These are phyloP conservation scores for Leucozona laternaria DNA, from an alignment of 2,888 invertebrate genomes.

Conservation along the genomic window DNA sequence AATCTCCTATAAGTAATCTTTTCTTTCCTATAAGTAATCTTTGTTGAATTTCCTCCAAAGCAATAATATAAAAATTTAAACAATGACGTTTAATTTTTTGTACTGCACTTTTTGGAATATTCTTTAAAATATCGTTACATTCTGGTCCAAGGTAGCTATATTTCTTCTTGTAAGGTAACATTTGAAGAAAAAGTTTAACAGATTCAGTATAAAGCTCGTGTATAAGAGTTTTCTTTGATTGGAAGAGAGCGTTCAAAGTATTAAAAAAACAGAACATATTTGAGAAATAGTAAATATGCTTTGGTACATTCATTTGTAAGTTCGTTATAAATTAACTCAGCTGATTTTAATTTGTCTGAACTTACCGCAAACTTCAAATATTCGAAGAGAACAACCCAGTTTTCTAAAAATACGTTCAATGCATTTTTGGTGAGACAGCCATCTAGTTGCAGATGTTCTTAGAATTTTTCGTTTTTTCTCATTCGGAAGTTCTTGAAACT, in stretches of 20 bases:
- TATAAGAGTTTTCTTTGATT: not conserved
- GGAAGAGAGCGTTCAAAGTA: not conserved
- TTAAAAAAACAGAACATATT: not conserved
- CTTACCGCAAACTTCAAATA: not conserved
- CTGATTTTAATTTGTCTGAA: not conserved
- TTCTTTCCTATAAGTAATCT: constrained; percentile 26
- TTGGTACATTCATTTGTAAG: not conserved
- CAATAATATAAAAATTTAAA: constrained; percentile 40
- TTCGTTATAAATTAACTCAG: not conserved
- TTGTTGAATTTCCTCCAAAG: constrained; percentile 42
- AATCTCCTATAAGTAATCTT: too few relatives aligned
- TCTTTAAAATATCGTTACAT: constrained; percentile 21
- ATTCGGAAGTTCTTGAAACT: not conserved
- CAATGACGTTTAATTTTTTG: constrained; percentile 40
- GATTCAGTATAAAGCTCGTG: not conserved
- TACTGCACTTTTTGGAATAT: constrained; percentile 13
- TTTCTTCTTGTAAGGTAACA: constrained; percentile 27
- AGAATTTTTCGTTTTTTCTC: not conserved
- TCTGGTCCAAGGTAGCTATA: constrained; percentile 35
- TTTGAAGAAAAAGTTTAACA: constrained; percentile 40
- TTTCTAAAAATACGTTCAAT: not conserved
- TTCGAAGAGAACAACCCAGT: not conserved
- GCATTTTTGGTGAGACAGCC: not conserved
- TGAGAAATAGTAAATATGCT: not conserved
- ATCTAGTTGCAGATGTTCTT: not conserved